Evolutionary conservation across 2,888 invertebrate genomes (phyloP).

Genomic region (Crioceris asparagi): DNA sequence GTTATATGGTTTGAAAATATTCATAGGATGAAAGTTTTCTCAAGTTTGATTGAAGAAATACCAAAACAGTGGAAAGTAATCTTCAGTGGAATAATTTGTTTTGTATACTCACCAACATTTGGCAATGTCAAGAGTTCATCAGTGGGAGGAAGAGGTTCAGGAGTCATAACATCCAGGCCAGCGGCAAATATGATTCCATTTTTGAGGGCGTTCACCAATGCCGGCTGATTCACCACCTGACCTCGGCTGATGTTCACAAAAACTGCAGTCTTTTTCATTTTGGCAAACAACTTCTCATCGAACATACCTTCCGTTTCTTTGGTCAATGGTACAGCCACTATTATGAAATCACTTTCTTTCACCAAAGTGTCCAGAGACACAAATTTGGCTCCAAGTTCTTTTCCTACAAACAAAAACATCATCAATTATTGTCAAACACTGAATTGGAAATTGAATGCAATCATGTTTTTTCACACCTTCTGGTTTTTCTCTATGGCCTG

Average conservation of each 20-base stretch:
- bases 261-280: slow-evolving; percentile 68
- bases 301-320: slow-evolving; percentile 60
- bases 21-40: no score
- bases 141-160: slow-evolving; percentile 77
- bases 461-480: slow-evolving; percentile 38
- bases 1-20: no score
- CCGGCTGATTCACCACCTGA: slow-evolving; percentile 71
- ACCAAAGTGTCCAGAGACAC: slow-evolving; percentile 58
- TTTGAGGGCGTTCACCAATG: slow-evolving; percentile 66
- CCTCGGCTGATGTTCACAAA: slow-evolving; percentile 70
- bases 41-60: background rate
- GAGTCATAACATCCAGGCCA: slow-evolving; percentile 83
- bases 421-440: background rate
- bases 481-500: slow-evolving; percentile 55
- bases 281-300: slow-evolving; percentile 51
- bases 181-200: slow-evolving; percentile 70
- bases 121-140: slow-evolving; percentile 67
- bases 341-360: slow-evolving; percentile 61
- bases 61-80: background rate
- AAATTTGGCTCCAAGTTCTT: slow-evolving; percentile 49
- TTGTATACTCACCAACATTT: slow-evolving; percentile 60
- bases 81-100: background rate
- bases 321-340: slow-evolving; percentile 58
- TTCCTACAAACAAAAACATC: slow-evolving; percentile 27
- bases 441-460: background rate